These are phyloP conservation scores for Phaethon lepturus DNA, from an alignment of 2,113 vertebrate genomes.

Conservation along the genomic window DNA sequence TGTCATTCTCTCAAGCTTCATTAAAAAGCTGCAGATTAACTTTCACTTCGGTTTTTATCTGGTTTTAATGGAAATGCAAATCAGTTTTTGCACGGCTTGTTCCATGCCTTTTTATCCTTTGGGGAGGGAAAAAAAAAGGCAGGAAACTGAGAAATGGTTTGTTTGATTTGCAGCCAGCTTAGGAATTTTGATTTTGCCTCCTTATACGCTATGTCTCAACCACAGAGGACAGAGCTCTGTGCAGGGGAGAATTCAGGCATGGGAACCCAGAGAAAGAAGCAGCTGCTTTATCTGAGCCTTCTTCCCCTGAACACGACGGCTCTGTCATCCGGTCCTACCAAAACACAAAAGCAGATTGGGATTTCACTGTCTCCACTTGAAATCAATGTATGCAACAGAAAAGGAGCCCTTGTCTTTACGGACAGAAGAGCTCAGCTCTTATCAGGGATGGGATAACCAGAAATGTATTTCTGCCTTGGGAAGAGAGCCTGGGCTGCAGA, in stretches of 20 bases:
- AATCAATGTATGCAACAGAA: neutral
- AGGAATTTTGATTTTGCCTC: neutral
- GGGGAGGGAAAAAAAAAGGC: neutral
- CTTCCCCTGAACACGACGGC: neutral
- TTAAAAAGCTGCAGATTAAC: neutral
- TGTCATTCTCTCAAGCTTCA: neutral
- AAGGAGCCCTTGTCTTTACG: neutral
- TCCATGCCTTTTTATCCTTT: neutral
- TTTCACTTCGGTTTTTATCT: neutral
- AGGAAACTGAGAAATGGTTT: neutral
- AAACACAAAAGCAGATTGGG: neutral
- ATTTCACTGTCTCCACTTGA: neutral
- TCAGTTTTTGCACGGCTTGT: neutral
- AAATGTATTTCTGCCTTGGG: neutral
- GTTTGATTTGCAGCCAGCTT: neutral
- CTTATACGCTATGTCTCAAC: neutral
- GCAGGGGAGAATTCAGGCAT: neutral
- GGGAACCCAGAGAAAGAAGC: neutral
- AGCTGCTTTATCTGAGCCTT: neutral
- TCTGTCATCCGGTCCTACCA: neutral
- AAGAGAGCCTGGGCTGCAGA: neutral
- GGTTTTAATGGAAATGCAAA: slow-evolving; percentile 15
- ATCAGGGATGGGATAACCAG: neutral
- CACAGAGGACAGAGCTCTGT: neutral
- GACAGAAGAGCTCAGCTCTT: neutral